Conservation (phyloP, 2,888 invertebrate genomes). For the Callyntrura sp. region DNA sequence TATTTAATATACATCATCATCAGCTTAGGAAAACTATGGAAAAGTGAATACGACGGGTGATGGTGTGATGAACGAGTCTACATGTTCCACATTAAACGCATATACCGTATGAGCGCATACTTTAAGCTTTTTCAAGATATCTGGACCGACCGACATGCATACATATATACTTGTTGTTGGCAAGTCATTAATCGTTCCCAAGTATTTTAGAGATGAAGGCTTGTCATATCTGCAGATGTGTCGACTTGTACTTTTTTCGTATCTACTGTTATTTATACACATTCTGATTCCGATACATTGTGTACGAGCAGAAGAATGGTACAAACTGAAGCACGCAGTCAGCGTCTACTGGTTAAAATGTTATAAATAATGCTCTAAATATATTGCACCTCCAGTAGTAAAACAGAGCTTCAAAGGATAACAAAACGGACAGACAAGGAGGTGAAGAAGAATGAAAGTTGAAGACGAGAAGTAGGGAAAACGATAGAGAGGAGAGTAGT, state of each 20-base stretch:
- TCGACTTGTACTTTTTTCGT: slow-evolving; percentile 83
- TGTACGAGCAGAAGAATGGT: slow-evolving; percentile 17
- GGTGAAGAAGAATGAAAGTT: slow-evolving; percentile 62
- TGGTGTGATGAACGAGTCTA: background rate
- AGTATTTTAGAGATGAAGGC: slow-evolving; percentile 84
- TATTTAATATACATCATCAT: slow-evolving; percentile 15
- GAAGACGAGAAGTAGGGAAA: slow-evolving; percentile 40
- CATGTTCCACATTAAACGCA: background rate
- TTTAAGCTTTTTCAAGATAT: background rate
- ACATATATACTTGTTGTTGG: slow-evolving; percentile 83
- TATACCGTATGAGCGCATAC: background rate
- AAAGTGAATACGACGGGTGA: background rate
- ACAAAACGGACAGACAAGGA: slow-evolving; percentile 57
- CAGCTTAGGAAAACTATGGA: background rate
- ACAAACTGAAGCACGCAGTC: background rate
- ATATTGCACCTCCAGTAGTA: background rate
- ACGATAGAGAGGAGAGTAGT: slow-evolving; percentile 38
- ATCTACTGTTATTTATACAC: slow-evolving; percentile 71
- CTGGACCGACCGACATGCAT: background rate
- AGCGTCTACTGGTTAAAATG: slow-evolving; percentile 1
- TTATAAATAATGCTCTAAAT: slow-evolving; percentile 46
- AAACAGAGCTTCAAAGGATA: slow-evolving; percentile 37
- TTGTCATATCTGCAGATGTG: slow-evolving; percentile 84
- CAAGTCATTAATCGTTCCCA: slow-evolving; percentile 84
- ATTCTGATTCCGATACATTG: slow-evolving; percentile 67